Evolutionary conservation across 2,888 invertebrate genomes (phyloP).

Genomic region (Tineola bisselliella): DNA sequence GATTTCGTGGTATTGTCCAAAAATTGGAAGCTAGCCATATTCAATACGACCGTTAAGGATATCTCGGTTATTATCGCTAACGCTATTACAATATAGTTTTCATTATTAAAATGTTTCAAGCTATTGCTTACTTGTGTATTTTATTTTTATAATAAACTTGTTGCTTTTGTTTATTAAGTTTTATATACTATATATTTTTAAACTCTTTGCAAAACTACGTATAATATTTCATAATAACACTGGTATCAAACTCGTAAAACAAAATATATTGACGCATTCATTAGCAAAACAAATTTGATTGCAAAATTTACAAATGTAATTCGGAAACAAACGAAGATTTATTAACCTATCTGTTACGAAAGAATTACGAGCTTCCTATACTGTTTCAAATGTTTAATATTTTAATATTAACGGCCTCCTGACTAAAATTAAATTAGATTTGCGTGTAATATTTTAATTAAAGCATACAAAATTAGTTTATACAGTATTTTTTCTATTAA

Average conservation of each 20-base stretch:
- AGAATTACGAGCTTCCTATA: background rate
- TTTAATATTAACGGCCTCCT: background rate
- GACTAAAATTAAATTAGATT: too few species aligned
- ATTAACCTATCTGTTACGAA: background rate
- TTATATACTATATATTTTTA: too few species aligned
- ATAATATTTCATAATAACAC: too few species aligned
- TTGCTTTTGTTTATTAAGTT: background rate
- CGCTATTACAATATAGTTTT: background rate
- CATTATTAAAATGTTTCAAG: background rate
- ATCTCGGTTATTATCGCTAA: conserved; percentile 14
- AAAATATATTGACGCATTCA: too few species aligned
- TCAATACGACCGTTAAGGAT: conserved; percentile 25
- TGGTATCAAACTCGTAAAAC: too few species aligned
- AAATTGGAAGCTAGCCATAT: conserved; percentile 51
- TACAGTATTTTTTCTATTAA: too few species aligned
- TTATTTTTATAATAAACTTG: background rate
- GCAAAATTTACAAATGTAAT: background rate
- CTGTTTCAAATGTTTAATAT: background rate
- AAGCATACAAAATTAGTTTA: too few species aligned
- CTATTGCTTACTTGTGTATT: background rate
- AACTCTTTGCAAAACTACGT: too few species aligned
- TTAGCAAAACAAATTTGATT: too few species aligned
- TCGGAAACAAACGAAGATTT: conserved; percentile 1
- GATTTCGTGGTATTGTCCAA: conserved; percentile 31
- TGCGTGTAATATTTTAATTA: too few species aligned